Conservation (phyloP, 53 echinoderm and acorn worm genomes). For the Zoroaster sp. region DNA sequence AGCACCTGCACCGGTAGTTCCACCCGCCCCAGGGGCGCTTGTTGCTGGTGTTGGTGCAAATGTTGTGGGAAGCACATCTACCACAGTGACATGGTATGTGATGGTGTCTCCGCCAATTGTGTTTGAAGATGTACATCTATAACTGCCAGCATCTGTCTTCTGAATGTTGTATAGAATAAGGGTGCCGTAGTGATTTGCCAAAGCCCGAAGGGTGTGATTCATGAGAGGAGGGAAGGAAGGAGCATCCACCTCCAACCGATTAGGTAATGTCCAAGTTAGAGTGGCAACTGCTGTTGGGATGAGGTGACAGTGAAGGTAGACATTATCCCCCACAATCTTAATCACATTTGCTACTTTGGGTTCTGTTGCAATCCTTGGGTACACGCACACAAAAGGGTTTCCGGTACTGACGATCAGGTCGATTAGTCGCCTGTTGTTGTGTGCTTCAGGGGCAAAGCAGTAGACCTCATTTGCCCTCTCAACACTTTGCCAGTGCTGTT, state of each 20-base stretch:
- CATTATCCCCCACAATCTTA: slow-evolving; percentile 60
- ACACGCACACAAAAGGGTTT: slow-evolving; percentile 73
- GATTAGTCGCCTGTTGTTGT: slow-evolving; percentile 55
- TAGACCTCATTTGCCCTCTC: slow-evolving; percentile 65
- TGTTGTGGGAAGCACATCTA: slow-evolving; percentile 17
- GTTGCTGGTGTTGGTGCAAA: neutral
- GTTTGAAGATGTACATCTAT: slow-evolving; percentile 79
- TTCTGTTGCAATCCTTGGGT: slow-evolving; percentile 68
- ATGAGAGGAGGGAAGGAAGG: slow-evolving; percentile 56
- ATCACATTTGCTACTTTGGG: slow-evolving; percentile 63
- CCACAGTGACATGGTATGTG: slow-evolving; percentile 62
- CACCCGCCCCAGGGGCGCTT: neutral
- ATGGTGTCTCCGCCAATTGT: slow-evolving; percentile 74
- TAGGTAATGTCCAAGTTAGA: slow-evolving; percentile 72
- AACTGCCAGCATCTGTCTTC: slow-evolving; percentile 66
- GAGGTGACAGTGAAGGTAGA: slow-evolving; percentile 71
- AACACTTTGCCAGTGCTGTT: slow-evolving; percentile 60
- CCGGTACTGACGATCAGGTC: slow-evolving; percentile 39
- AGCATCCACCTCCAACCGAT: slow-evolving; percentile 33
- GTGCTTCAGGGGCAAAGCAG: slow-evolving; percentile 63
- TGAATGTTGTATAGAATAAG: slow-evolving; percentile 73
- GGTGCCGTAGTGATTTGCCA: slow-evolving; percentile 67
- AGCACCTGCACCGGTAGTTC: neutral
- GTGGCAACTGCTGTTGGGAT: slow-evolving; percentile 59
- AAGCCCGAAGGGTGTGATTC: slow-evolving; percentile 21